phyloP scores from a whole-genome alignment of 2,797 vertebrate genomes.

The Cetoscarus ocellatus region DNA sequence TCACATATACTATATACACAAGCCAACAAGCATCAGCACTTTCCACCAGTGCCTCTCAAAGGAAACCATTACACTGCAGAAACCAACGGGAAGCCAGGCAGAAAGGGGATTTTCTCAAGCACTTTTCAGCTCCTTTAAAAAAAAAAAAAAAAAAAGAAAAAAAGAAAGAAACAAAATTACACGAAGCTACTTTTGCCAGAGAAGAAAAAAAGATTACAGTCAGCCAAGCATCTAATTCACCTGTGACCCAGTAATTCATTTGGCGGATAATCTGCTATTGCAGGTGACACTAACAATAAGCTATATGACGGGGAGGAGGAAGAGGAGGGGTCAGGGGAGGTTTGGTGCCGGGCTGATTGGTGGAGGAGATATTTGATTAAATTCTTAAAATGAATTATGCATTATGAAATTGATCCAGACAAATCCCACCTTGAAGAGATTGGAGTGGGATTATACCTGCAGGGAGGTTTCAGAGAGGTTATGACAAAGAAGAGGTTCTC shows the following conservation, averaged over 20 bases:
- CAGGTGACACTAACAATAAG: conserved; percentile 76
- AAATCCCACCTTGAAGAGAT: conserved; percentile 77
- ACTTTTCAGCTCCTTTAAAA: conserved; percentile 30
- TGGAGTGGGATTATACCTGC: conserved; percentile 64
- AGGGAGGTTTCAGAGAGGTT: conserved; percentile 43
- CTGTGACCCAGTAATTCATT: conserved; percentile 82
- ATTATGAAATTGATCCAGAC: conserved; percentile 79
- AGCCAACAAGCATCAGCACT: conserved; percentile 76
- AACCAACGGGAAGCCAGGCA: conserved; percentile 68
- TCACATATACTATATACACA: conserved; percentile 51
- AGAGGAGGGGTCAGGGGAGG: conserved; percentile 15
- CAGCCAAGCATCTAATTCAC: conserved; percentile 75
- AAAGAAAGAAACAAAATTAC: conserved; percentile 55
- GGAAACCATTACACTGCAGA: conserved; percentile 80
- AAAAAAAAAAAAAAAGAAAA: conserved; percentile 8
- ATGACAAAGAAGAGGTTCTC: conserved; percentile 47
- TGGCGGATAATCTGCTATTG: conserved; percentile 76
- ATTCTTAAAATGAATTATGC: conserved; percentile 80
- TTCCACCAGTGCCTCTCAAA: conserved; percentile 77
- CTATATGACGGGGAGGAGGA: conserved; percentile 56
- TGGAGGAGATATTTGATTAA: conserved; percentile 75
- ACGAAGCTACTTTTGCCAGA: conserved; percentile 69
- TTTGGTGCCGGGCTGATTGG: conserved; percentile 51
- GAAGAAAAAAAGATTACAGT: conserved; percentile 68
- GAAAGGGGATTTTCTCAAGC: conserved; percentile 75